Evolutionary conservation across 2,797 vertebrate species (phyloP), one percentile per base, ranked within the genome.

Genomic region (Danio tinwini): DNA sequence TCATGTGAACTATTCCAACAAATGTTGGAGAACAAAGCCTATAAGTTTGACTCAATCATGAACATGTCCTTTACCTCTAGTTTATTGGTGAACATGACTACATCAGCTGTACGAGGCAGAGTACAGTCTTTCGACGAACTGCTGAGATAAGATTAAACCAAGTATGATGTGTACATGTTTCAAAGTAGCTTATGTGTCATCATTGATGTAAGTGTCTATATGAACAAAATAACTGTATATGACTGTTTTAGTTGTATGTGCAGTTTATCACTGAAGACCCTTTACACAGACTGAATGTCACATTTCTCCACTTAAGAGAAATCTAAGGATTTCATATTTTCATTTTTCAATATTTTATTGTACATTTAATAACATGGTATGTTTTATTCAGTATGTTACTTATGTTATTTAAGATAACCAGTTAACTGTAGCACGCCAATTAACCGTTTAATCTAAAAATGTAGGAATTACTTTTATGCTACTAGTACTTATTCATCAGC

Each of bases 1-100:
- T 52, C 10, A 68, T 0, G 16, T 17, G 6, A 53, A 17, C 16
- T 13, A 17, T 12, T 16, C 10, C 8, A 39, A 11, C 29, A 17
- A 4, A 39, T 69, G 10, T n/a, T 19, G 4, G 11, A 47, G 17
- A 45, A 65, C n/a, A 65, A 65, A 45, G 10, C 62, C 62, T 19
- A 42, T 10, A 56, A 49, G 19, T 21, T 61, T 49, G 55, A 73
- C 42, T 58, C 50, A 45, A 7, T 73, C 71, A 39, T 29, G 40
- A 73, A 47, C 71, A 7, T 72, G 68, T 79, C 58, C 59, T 55
- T 78, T 63, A 39, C 39, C 47, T 72, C 5, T 53, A 71, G 58
- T 39, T 63, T 63, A 52, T 50, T 37, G 61, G 37, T 47, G 29
- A 64, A 49, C 52, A 13, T 50, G 40, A 49, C 10, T 55, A 56